Percentiles rank a stretch among this genome's conserved stretches.
Evolutionary conservation across 2,113 vertebrate species (phyloP).

Genomic region (Eonycteris spelaea): DNA sequence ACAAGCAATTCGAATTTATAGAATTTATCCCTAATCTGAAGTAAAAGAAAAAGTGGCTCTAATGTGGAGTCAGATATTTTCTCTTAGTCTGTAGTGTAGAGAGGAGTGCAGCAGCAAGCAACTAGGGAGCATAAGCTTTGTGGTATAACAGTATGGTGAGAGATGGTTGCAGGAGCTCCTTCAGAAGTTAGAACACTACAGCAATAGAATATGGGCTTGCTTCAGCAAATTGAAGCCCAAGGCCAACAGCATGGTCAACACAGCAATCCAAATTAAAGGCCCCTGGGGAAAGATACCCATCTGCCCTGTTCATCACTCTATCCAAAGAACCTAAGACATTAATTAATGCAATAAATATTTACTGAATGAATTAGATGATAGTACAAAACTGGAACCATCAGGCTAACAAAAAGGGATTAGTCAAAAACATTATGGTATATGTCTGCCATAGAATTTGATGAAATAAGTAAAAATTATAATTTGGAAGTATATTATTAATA

Average conservation of each 20-base stretch:
- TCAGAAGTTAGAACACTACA: not conserved
- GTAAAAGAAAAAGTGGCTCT: not conserved
- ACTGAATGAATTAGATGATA: not conserved
- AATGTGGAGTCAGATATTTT: not conserved
- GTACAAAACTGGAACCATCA: not conserved
- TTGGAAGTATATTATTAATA: not conserved
- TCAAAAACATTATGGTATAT: not conserved
- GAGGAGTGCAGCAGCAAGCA: not conserved
- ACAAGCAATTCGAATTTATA: not conserved
- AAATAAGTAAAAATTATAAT: conserved; percentile 16
- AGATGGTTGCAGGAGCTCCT: not conserved
- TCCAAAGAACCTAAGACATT: not conserved
- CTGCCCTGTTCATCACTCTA: not conserved
- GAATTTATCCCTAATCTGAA: not conserved
- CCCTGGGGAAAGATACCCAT: rapidly evolving
- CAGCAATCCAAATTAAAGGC: not conserved
- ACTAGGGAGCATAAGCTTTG: not conserved
- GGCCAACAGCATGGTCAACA: too few species aligned
- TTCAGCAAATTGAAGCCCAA: not conserved
- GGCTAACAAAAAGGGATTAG: not conserved
- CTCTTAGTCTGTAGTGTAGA: not conserved
- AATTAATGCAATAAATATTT: not conserved
- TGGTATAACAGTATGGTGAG: not conserved
- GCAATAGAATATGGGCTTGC: not conserved
- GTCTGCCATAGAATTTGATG: not conserved